A percentile compares a stretch with the other conserved stretches of the same genome.
Conservation (phyloP, 2,113 vertebrate genomes). For the Ochotona princeps region DNA sequence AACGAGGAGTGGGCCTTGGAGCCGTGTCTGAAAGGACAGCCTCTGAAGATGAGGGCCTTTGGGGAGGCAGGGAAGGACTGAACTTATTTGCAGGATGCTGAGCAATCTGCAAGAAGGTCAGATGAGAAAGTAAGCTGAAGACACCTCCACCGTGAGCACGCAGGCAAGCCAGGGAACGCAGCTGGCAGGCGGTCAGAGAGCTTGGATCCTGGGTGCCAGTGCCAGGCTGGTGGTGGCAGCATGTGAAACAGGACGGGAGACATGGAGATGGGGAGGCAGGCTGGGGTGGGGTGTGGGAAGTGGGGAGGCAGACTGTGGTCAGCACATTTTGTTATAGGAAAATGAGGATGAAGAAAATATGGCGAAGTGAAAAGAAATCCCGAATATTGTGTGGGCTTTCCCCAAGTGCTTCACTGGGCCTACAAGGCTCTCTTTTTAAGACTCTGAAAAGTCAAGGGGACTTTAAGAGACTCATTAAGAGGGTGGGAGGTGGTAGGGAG, state of each 20-base stretch:
- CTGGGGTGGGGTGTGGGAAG: too few species aligned
- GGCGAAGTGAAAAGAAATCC: conserved; percentile 76
- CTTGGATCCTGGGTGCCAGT: neutral
- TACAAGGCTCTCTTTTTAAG: conserved; percentile 68
- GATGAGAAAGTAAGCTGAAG: conserved; percentile 43
- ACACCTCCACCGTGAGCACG: neutral
- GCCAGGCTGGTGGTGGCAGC: neutral
- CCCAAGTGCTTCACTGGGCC: conserved; percentile 66
- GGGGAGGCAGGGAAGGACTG: neutral
- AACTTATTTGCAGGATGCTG: neutral
- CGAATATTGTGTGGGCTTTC: conserved; percentile 63
- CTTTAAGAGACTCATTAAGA: conserved; percentile 57
- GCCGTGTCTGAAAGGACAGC: neutral
- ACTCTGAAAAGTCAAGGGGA: conserved; percentile 78
- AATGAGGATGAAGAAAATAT: neutral
- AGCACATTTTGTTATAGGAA: neutral
- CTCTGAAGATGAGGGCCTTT: neutral
- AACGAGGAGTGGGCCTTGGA: neutral
- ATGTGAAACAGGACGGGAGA: neutral
- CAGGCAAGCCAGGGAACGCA: neutral
- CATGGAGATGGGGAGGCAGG: neutral
- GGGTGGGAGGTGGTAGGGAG: conserved; percentile 59
- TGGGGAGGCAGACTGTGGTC: neutral
- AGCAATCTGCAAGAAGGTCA: neutral
- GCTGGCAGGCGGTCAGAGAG: conserved; percentile 28